Evolutionary conservation across 92 coral and sea anemone species (phyloP).

Genomic region (Paramuricea clavata): DNA sequence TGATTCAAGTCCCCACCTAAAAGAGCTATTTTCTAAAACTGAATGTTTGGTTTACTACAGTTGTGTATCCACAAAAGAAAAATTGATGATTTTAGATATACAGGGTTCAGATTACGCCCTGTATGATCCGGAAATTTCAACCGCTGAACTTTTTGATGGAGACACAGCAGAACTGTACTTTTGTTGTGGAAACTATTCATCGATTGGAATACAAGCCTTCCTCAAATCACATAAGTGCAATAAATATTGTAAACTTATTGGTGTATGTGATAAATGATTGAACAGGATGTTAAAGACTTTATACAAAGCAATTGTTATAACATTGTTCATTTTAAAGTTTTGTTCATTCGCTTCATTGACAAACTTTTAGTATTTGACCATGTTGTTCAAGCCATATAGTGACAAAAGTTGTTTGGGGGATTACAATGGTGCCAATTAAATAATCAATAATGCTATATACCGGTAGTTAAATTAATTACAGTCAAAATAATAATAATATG

Average conservation of each 20-base stretch:
- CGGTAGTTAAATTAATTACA: not conserved
- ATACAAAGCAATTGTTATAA: not conserved
- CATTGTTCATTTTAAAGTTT: not conserved
- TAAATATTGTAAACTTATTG: conserved; percentile 56
- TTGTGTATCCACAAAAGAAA: not conserved
- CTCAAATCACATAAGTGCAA: conserved; percentile 65
- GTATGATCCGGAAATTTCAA: conserved; percentile 74
- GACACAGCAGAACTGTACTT: conserved; percentile 51
- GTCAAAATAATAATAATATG: not conserved
- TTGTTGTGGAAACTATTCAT: conserved; percentile 25
- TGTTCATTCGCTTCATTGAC: no score
- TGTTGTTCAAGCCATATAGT: no score
- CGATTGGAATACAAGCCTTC: conserved; percentile 53
- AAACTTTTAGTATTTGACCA: not conserved
- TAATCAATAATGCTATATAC: no score
- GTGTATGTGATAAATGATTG: conserved; percentile 1
- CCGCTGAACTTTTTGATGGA: conserved; percentile 59
- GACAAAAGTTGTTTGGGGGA: no score
- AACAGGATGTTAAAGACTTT: not conserved
- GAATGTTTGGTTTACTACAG: no score
- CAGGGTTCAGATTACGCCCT: conserved; percentile 62
- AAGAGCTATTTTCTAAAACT: no score
- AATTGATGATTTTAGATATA: no score
- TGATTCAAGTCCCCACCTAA: no score
- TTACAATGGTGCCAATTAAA: no score